phyloP scores from a whole-genome alignment of 2,113 vertebrate genomes.

The Corythornis madagascariensis region DNA sequence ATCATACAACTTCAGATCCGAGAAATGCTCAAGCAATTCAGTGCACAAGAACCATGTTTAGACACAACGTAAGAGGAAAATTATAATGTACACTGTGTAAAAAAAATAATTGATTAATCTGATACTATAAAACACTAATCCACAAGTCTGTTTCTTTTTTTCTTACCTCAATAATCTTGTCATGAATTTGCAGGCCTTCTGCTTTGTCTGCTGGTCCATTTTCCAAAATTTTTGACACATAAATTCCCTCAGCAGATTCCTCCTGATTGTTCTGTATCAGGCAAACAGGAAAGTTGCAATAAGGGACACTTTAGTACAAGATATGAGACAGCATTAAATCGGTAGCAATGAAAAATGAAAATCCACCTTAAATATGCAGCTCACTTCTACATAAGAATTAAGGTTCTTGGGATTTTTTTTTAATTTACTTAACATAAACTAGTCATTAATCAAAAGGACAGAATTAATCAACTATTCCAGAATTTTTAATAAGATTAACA shows the following conservation, averaged over 20 bases:
- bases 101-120: constrained; percentile 23
- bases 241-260: constrained; percentile 75
- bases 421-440: constrained; percentile 28
- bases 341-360: constrained; percentile 16
- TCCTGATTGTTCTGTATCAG: constrained; percentile 62
- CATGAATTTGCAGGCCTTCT: constrained; percentile 74
- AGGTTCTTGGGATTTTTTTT: background rate
- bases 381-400: background rate
- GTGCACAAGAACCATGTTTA: background rate
- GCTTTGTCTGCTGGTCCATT: constrained; percentile 76
- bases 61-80: background rate
- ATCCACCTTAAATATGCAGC: background rate
- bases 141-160: background rate
- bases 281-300: background rate
- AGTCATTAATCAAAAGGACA: constrained; percentile 65
- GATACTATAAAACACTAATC: background rate
- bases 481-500: constrained; percentile 59
- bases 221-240: constrained; percentile 80
- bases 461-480: constrained; percentile 35
- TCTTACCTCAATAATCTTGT: constrained; percentile 81
- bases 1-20: background rate
- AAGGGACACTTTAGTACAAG: background rate
- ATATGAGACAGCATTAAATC: background rate
- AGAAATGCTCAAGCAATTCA: background rate
- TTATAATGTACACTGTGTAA: background rate